phyloP scores from a whole-genome alignment of 92 coral and sea anemone species.

The Zoanthus solanderi region DNA sequence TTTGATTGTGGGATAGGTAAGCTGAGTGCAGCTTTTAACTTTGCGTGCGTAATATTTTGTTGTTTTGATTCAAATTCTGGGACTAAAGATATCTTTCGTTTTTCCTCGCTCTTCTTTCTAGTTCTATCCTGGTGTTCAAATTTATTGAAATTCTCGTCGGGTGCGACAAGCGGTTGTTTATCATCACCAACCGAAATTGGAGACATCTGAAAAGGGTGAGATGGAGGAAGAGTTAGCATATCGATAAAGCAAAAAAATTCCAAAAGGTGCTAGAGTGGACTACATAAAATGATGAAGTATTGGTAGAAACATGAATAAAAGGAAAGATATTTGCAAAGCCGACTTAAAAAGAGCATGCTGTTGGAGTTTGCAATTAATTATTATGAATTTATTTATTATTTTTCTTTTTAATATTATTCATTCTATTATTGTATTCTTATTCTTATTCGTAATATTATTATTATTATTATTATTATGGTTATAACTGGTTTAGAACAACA shows the following conservation, averaged over 20 bases:
- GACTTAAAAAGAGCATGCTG: neutral
- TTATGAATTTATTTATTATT: too few relatives aligned
- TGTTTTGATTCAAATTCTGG: constrained; percentile 1
- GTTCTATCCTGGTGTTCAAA: constrained; percentile 45
- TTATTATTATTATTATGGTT: too few relatives aligned
- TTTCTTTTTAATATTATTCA: too few relatives aligned
- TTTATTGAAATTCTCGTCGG: constrained; percentile 77
- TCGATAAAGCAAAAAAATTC: neutral
- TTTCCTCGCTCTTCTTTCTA: constrained; percentile 34
- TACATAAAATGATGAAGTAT: too few relatives aligned
- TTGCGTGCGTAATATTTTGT: constrained; percentile 23
- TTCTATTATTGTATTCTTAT: too few relatives aligned
- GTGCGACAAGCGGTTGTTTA: constrained; percentile 68
- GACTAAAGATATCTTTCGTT: constrained; percentile 1
- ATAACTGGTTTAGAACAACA: too few relatives aligned
- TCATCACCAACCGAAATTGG: constrained; percentile 39
- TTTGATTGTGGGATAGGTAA: constrained; percentile 29
- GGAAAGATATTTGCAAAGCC: neutral
- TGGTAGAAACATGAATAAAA: too few relatives aligned
- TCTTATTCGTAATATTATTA: too few relatives aligned
- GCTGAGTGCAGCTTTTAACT: constrained; percentile 55
- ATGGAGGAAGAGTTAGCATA: neutral
- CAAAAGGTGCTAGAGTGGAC: too few relatives aligned
- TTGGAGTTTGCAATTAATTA: too few relatives aligned
- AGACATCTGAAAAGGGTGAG: neutral